A percentile compares a stretch with the other conserved stretches of the same genome.
These are phyloP conservation scores for Seira musarum DNA, from an alignment of 2,888 invertebrate species.

Conservation along the genomic window DNA sequence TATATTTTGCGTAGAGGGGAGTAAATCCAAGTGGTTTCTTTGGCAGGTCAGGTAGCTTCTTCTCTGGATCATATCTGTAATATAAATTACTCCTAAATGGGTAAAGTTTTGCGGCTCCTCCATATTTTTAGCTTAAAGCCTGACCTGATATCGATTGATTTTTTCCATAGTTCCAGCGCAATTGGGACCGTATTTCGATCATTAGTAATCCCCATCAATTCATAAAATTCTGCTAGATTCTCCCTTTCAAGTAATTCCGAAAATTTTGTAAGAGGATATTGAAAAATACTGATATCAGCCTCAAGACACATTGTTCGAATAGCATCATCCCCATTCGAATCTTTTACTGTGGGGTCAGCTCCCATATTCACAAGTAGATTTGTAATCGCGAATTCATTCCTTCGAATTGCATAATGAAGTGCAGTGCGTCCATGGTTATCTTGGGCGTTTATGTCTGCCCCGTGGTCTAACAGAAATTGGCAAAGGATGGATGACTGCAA, in stretches of 20 bases:
- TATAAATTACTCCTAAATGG: too few relatives aligned
- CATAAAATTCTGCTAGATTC: slow-evolving; percentile 87
- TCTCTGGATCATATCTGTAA: slow-evolving; percentile 70
- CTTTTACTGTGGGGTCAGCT: slow-evolving; percentile 83
- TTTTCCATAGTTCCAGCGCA: slow-evolving; percentile 82
- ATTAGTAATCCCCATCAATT: slow-evolving; percentile 91
- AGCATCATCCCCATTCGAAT: slow-evolving; percentile 90
- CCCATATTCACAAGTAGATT: slow-evolving; percentile 84
- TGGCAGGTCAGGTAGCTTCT: slow-evolving; percentile 59
- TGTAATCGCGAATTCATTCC: slow-evolving; percentile 83
- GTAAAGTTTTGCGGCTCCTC: too few relatives aligned
- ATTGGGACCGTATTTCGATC: slow-evolving; percentile 73
- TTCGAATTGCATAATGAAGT: slow-evolving; percentile 92
- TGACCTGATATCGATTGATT: slow-evolving; percentile 82
- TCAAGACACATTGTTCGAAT: slow-evolving; percentile 89
- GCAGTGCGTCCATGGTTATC: slow-evolving; percentile 94
- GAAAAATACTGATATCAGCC: slow-evolving; percentile 80
- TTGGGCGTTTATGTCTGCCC: slow-evolving; percentile 87
- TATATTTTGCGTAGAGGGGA: slow-evolving; percentile 64
- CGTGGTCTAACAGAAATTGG: slow-evolving; percentile 82
- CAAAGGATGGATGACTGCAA: slow-evolving; percentile 90
- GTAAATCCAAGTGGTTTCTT: slow-evolving; percentile 64
- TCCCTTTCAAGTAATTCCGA: slow-evolving; percentile 76
- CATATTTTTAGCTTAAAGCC: too few relatives aligned
- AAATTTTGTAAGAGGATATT: slow-evolving; percentile 78